Evolutionary conservation across 2,888 invertebrate species (phyloP).

Genomic region (Lissocephala sabroskyi): DNA sequence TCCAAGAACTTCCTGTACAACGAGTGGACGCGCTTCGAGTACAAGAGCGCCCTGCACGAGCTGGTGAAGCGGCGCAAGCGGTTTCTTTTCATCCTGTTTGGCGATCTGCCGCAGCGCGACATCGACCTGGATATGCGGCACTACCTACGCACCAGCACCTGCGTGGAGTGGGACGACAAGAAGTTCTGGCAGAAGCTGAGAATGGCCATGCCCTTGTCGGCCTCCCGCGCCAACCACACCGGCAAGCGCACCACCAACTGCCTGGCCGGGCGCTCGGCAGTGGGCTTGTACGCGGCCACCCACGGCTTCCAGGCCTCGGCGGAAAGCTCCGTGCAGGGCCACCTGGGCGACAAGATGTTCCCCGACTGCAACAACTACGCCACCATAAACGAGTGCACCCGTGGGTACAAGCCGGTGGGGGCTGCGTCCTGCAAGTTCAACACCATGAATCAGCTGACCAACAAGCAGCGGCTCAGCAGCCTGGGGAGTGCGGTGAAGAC

Average conservation of each 20-base stretch:
- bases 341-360: constrained; percentile 58
- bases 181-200: constrained; percentile 97
- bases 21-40: constrained; percentile 96
- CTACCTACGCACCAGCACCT: constrained; percentile 91
- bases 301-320: constrained; percentile 57
- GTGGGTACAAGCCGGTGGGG: constrained; percentile 65
- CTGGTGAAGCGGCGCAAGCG: constrained; percentile 88
- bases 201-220: constrained; percentile 85
- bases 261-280: constrained; percentile 74
- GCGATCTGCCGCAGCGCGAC: constrained; percentile 90
- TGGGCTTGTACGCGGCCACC: constrained; percentile 82
- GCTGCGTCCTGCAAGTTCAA: constrained; percentile 69
- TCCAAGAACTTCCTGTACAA: constrained; percentile 95
- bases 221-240: constrained; percentile 57
- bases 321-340: constrained; percentile 22
- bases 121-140: constrained; percentile 92
- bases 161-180: constrained; percentile 94
- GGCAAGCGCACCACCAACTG: constrained; percentile 54
- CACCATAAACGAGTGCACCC: constrained; percentile 69
- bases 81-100: constrained; percentile 91
- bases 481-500: constrained; percentile 54
- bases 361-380: constrained; percentile 71
- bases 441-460: constrained; percentile 66
- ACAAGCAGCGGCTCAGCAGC: constrained; percentile 47
- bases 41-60: constrained; percentile 93